Base-by-base conservation (phyloP, 2,888 invertebrate genomes). In the Drosophila cyrtoloma region DNA sequence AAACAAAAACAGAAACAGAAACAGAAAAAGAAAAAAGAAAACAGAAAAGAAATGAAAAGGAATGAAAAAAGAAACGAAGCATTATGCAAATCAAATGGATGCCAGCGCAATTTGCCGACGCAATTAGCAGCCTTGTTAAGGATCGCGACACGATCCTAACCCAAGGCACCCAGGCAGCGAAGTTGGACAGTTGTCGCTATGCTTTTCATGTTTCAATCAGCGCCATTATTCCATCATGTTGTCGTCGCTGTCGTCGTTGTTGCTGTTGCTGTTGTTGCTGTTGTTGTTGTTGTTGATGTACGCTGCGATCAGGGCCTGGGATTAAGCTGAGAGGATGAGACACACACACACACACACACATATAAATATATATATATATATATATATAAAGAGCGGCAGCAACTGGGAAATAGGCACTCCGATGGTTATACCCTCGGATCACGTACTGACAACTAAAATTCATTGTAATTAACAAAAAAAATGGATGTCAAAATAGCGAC, bases 21-120 rank as follows among this genome's bases (percentile, higher is more conserved):
- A 9, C 28, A 6, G 22, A 22, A 32, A 47, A 47, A 6, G 26
- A 47, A 37, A 37, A 6, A 3, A 28, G 28, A 3, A 28, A 28
- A 28, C 28, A 28, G n/a, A 14, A 30, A 60, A 9, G 35, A 28
- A 28, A 9, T 5, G 14, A 22, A 56, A n/a, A 35, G 28, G 16
- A 12, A 44, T 30, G 28, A 30, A n/a, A 22, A 4, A 16, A 28
- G n/a, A 59, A 35, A 7, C 32, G 51, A 30, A 57, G 42, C 35
- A 81, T 83, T 86, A 86, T 86, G 86, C 86, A 86, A 86, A 86
- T 86, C 85, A 89, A 90, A 77, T 85, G 90, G 74, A 75, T 63
- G 73, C 75, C 71, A 79, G 52, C 91, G 55, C 91, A 86, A 86
- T 86, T 86, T 86, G 86, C 91, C 73, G 75, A 22, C 59, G 89